Evolutionary conservation across 2,113 vertebrate species (phyloP), one percentile per base, ranked within the genome.

Genomic region (Polypterus bichir): DNA sequence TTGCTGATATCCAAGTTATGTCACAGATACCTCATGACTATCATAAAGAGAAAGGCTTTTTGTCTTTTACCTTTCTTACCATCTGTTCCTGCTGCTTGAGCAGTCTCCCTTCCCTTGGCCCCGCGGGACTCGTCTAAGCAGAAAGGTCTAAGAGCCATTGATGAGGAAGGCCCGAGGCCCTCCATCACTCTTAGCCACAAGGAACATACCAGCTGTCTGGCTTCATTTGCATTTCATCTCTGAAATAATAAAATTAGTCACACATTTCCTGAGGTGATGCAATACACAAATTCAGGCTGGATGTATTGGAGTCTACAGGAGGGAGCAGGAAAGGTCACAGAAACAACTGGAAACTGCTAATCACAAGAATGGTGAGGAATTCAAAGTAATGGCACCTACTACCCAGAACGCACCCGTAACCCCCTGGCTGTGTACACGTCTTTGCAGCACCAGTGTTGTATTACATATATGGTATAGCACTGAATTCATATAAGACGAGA

Each of bases 191-290:
- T 80, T 84, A 70, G 81, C 90, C 84, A 85, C 56, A 55, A 90
- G 86, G 85, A 88, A 81, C 73, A 81, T 85, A 79, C 89, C 93
- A 98, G 92, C 92, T 97, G 92, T 92, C 92, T 92, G 81, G 79
- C 83, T 84, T 93, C 90, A 94, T 98, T 96, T 97, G 85, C 90
- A 95, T 97, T 88, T 81, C 81, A 83, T 88, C 86, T 88, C 82
- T 79, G 79, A 89, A 90, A 91, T 93, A 95, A 96, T 92, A 91
- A 93, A 95, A 95, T 94, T 92, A 95, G 89, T 91, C 90, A 85
- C 78, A 89, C 90, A 90, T 88, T 95, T 97, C 92, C 92, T 88
- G 90, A 93, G 92, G 91, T 95, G 92, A 91, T 86, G 83, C 63
- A 77, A 86, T 86, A 83, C 77, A 49, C 81, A 80, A 73, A 84